A percentile compares a stretch with the other conserved stretches of the same genome.
Evolutionary conservation across 2,797 vertebrate genomes (phyloP).

Genomic region (Nasua narica): DNA sequence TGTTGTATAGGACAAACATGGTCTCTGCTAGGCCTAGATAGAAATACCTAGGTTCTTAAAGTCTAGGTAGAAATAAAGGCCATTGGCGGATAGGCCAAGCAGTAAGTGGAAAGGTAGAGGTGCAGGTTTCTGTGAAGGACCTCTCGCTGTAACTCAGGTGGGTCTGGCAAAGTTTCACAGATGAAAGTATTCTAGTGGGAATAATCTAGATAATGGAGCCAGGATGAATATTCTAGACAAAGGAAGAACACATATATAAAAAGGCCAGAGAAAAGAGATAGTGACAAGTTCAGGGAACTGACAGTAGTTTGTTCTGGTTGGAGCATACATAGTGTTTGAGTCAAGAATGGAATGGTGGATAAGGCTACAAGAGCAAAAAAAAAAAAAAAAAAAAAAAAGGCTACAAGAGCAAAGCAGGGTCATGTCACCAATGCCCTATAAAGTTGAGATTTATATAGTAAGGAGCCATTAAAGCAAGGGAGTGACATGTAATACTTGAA

Average conservation of each 20-base stretch:
- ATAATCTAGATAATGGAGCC: not conserved
- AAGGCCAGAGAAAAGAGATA: not conserved
- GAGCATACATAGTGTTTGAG: not conserved
- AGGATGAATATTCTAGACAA: not conserved
- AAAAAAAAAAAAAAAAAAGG: no score
- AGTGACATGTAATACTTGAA: not conserved
- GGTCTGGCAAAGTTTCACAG: not conserved
- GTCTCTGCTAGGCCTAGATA: not conserved
- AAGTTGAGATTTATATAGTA: not conserved
- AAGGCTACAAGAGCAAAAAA: not conserved
- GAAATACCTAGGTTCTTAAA: not conserved
- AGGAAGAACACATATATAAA: not conserved
- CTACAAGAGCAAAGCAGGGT: not conserved
- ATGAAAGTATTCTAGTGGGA: constrained; percentile 1
- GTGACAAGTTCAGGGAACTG: not conserved
- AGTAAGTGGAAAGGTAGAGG: not conserved
- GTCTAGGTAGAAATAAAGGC: not conserved
- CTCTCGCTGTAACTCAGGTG: not conserved
- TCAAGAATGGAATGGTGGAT: not conserved
- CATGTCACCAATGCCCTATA: not conserved
- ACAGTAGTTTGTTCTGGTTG: not conserved
- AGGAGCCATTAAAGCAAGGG: not conserved
- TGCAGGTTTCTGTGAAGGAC: not conserved
- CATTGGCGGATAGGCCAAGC: not conserved
- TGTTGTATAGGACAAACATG: not conserved